Conservation (phyloP, 2,888 invertebrate species). For the Lamproptera curius region DNA sequence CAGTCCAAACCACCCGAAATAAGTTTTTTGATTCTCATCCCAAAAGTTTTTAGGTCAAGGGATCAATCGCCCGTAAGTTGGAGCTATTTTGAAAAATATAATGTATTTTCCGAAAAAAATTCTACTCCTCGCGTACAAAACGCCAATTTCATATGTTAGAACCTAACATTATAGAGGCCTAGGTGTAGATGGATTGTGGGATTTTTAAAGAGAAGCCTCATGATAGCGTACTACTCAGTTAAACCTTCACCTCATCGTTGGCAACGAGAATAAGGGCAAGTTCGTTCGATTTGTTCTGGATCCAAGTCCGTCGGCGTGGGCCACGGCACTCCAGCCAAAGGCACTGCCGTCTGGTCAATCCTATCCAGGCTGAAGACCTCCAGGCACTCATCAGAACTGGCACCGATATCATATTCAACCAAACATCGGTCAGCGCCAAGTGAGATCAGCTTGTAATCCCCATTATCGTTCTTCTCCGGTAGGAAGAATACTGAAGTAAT, state of each 20-base stretch:
- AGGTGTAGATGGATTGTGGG: no score
- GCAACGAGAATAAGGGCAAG: slow-evolving; percentile 74
- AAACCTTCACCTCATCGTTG: slow-evolving; percentile 81
- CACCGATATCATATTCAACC: slow-evolving; percentile 77
- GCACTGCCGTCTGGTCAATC: slow-evolving; percentile 81
- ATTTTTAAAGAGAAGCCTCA: no score
- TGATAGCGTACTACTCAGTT: no score
- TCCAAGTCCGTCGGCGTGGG: slow-evolving; percentile 42
- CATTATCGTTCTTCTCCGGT: slow-evolving; percentile 44
- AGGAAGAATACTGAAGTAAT: slow-evolving; percentile 78
- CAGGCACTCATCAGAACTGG: slow-evolving; percentile 59
- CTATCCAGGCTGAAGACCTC: slow-evolving; percentile 69
- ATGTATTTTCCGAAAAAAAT: no score
- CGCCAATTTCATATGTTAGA: no score
- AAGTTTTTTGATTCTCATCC: no score
- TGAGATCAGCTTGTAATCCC: slow-evolving; percentile 72
- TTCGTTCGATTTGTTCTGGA: slow-evolving; percentile 37
- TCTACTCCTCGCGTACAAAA: no score
- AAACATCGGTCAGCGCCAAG: slow-evolving; percentile 78
- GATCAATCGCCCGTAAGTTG: no score
- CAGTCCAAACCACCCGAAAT: no score
- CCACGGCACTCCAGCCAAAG: slow-evolving; percentile 67
- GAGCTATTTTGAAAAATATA: no score
- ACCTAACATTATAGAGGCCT: no score
- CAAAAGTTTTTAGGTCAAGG: no score